phyloP scores from a whole-genome alignment of 2,113 vertebrate species.

The Sylvilagus bachmani region DNA sequence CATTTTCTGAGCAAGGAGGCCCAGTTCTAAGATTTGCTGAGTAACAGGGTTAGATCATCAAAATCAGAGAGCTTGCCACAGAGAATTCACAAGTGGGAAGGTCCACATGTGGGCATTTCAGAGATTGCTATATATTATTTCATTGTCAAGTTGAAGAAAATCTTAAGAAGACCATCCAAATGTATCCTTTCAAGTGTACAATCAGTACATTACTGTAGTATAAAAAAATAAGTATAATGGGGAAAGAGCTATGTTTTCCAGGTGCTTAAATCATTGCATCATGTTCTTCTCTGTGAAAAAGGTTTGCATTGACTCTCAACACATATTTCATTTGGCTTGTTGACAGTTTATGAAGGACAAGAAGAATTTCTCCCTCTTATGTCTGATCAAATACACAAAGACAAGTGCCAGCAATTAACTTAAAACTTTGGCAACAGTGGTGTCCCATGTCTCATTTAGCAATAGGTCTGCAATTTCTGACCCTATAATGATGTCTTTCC shows the following conservation, averaged over 20 bases:
- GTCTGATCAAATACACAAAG: constrained; percentile 80
- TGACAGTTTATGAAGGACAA: constrained; percentile 81
- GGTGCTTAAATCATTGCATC: constrained; percentile 76
- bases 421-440: constrained; percentile 67
- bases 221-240: constrained; percentile 49
- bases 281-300: constrained; percentile 77
- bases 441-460: constrained; percentile 37
- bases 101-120: background rate
- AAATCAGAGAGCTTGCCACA: background rate
- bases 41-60: background rate
- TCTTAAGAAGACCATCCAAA: background rate
- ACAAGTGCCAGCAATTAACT: constrained; percentile 85
- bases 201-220: constrained; percentile 36
- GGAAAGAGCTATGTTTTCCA: constrained; percentile 77
- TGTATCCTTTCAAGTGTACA: constrained; percentile 31
- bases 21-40: background rate
- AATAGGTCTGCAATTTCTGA: constrained; percentile 31
- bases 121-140: background rate
- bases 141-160: constrained; percentile 49
- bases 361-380: constrained; percentile 80
- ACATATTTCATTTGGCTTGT: constrained; percentile 76
- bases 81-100: background rate
- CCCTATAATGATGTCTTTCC: background rate
- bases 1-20: background rate
- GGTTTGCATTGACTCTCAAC: constrained; percentile 69